Evolutionary conservation across 2,797 vertebrate genomes (phyloP), one percentile per base, ranked within the genome.

Genomic region (Tokudaia muenninki): DNA sequence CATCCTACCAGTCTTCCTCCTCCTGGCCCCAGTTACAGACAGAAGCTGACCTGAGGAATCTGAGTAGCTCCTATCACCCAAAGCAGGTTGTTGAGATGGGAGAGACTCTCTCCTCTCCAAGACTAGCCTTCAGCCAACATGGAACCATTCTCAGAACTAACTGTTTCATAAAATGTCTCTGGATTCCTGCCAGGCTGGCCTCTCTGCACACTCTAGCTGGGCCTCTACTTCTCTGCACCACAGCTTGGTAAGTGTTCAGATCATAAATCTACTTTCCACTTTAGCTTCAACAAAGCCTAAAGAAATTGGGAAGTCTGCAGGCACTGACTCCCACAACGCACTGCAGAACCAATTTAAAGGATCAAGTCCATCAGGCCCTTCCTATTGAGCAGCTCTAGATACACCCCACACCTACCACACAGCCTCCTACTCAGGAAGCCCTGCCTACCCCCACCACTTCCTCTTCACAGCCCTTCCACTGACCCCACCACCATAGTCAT

Each of bases 331-430:
- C 83, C 50, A 67, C 65, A 83, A 90, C 37, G 63, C 72, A 94
- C 17, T 65, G 82, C 90, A 92, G 92, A 96, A 95, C 89, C 77
- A 96, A 96, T 96, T 97, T 95, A 97, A 97, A 96, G 74, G 79
- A 95, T 92, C 88, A 65, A 37, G 82, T 94, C 3, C 3, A 94
- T 97, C 96, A 95, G 70, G 70, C 57, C 92, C 41, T 61, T 79
- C 67, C 95, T 94, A 84, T 44, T 92, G 91, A 94, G 77, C 79
- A 88, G 59, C 74, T 91, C 82, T 91, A 57, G 21, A 21, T 91
- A 59, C 37, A 52, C 74, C 94, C 21, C 21, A 61, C 22, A 61
- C 59, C 12, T 2, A 22, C 50, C 92, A 41, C 63, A 57, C 50
- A 50, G 74, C 94, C 19, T 0, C 6, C 61, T 92, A 47, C 52